A percentile compares a stretch with the other conserved stretches of the same genome.
Conservation (phyloP, 2,888 invertebrate genomes). For the Morpho achilles region DNA sequence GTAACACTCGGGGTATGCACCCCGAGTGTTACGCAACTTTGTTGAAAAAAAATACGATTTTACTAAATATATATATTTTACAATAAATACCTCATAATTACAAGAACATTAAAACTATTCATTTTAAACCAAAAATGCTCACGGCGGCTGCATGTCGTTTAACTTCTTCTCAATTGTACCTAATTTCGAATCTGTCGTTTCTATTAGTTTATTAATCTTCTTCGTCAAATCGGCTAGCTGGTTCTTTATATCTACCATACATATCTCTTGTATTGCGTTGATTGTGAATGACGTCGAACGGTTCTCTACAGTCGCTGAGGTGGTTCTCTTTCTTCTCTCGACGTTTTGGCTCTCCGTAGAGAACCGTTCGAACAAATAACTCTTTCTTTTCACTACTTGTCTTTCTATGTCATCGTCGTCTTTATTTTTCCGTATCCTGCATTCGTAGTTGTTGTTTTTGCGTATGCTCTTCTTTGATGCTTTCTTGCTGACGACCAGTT, state of each 20-base stretch:
- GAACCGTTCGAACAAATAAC: conserved; percentile 64
- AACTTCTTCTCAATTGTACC: conserved; percentile 53
- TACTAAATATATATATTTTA: too few species aligned
- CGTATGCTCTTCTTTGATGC: conserved; percentile 77
- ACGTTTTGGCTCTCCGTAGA: conserved; percentile 65
- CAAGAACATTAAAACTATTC: conserved; percentile 1
- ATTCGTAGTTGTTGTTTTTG: conserved; percentile 69
- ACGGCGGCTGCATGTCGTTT: conserved; percentile 42
- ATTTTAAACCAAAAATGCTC: conserved; percentile 18
- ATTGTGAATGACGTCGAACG: conserved; percentile 59
- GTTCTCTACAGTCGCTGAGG: conserved; percentile 49
- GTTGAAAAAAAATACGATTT: too few species aligned
- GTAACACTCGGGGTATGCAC: too few species aligned
- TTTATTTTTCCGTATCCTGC: conserved; percentile 49
- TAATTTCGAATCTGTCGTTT: conserved; percentile 51
- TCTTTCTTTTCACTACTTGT: conserved; percentile 63
- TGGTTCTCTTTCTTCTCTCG: conserved; percentile 58
- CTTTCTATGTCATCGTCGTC: conserved; percentile 50
- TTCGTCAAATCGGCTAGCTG: conserved; percentile 62
- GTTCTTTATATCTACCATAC: conserved; percentile 69
- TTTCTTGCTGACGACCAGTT: conserved; percentile 85
- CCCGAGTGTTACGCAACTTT: too few species aligned
- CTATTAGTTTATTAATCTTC: conserved; percentile 59
- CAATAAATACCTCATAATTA: conserved; percentile 1
- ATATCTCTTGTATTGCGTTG: conserved; percentile 70